Evolutionary conservation across 2,113 vertebrate genomes (phyloP).

Genomic region (Sialia sialis): DNA sequence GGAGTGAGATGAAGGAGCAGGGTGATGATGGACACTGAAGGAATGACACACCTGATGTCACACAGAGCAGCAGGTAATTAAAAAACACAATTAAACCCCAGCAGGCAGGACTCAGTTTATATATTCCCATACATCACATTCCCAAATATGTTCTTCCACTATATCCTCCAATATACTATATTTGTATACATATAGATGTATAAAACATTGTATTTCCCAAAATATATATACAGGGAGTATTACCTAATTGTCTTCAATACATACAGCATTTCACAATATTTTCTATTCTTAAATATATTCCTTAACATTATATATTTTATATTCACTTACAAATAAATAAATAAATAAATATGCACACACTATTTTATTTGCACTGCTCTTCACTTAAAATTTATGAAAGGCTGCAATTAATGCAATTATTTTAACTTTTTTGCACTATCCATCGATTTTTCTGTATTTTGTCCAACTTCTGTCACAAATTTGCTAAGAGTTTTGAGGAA

Average conservation of each 20-base stretch:
- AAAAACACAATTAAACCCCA: neutral
- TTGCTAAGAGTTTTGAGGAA: neutral
- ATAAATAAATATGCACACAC: neutral
- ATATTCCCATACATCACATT: neutral
- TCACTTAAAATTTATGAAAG: neutral
- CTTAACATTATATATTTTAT: neutral
- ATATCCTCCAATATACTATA: neutral
- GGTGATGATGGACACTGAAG: neutral
- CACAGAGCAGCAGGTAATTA: neutral
- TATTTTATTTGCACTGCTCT: neutral
- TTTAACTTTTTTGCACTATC: neutral
- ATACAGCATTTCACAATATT: neutral
- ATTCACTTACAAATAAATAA: neutral
- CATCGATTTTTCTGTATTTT: neutral
- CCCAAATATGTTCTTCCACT: neutral
- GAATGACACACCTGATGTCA: neutral
- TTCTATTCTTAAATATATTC: neutral
- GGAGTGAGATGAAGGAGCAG: rapidly evolving
- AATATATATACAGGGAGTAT: no score
- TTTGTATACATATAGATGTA: no score
- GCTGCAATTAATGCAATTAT: neutral
- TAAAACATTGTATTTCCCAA: neutral
- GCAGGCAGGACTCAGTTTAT: neutral
- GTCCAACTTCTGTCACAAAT: neutral
- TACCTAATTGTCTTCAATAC: neutral